Evolutionary conservation across 2,888 invertebrate species (phyloP).

Genomic region (Tenthredo mesomela): DNA sequence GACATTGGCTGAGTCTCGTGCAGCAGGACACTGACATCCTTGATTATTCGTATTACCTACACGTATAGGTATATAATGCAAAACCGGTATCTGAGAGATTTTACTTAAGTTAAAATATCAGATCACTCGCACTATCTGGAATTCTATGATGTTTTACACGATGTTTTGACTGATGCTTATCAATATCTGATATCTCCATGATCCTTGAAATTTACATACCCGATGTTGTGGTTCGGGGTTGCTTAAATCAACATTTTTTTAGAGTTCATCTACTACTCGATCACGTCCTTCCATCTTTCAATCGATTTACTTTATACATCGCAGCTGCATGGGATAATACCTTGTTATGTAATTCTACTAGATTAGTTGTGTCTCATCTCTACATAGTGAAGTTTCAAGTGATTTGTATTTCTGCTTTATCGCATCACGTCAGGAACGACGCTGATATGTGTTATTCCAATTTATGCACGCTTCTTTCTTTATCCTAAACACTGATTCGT

Average conservation of each 20-base stretch:
- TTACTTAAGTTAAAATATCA: neutral
- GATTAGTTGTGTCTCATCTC: too few relatives aligned
- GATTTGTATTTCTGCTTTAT: too few relatives aligned
- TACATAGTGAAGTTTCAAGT: too few relatives aligned
- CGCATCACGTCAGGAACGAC: too few relatives aligned
- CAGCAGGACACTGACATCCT: constrained; percentile 26
- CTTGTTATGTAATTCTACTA: neutral
- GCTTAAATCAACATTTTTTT: neutral
- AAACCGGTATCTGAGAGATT: neutral
- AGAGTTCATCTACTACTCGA: neutral
- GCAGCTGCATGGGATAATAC: neutral
- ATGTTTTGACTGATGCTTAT: neutral
- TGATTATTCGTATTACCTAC: neutral
- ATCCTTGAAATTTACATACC: neutral
- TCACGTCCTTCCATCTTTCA: neutral
- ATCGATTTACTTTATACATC: neutral
- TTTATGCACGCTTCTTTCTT: too few relatives aligned
- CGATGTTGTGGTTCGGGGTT: neutral
- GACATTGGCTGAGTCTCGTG: constrained; percentile 8
- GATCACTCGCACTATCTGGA: neutral
- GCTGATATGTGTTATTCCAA: too few relatives aligned
- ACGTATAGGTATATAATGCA: too few relatives aligned
- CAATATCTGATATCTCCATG: neutral
- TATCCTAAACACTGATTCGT: too few relatives aligned
- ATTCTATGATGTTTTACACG: neutral